Conservation (phyloP, 2,797 vertebrate species). For the Enteromius afrohamiltoni region DNA sequence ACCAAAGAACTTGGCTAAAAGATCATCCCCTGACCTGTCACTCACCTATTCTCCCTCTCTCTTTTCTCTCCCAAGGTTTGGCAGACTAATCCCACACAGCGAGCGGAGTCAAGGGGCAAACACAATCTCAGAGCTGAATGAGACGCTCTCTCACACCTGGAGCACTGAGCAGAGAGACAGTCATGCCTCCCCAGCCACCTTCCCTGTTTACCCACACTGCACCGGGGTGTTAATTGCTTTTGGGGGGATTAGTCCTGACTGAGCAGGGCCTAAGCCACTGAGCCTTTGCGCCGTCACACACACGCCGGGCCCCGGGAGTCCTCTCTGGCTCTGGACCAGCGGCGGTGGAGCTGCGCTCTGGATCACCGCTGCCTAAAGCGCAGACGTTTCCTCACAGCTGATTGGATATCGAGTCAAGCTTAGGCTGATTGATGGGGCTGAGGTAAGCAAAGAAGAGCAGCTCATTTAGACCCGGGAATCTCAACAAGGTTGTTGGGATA, state of each 20-base stretch:
- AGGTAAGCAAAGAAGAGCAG: conserved; percentile 13
- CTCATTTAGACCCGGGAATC: conserved; percentile 23
- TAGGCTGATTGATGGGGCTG: conserved; percentile 31
- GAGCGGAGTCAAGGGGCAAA: conserved; percentile 49
- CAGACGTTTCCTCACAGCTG: conserved; percentile 12
- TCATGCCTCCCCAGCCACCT: conserved; percentile 18
- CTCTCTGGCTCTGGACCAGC: conserved; percentile 37
- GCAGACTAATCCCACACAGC: conserved; percentile 54
- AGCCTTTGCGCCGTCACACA: conserved; percentile 47
- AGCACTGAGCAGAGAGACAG: conserved; percentile 29
- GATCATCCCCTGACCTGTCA: conserved; percentile 60
- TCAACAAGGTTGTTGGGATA: conserved; percentile 12
- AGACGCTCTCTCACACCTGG: conserved; percentile 42
- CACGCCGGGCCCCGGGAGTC: conserved; percentile 17
- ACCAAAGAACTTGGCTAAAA: conserved; percentile 54
- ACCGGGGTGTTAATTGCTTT: conserved; percentile 60
- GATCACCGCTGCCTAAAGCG: not conserved
- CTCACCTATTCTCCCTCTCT: conserved; percentile 47
- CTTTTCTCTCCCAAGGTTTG: conserved; percentile 36
- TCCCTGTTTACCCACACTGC: conserved; percentile 44
- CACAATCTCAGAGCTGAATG: conserved; percentile 45
- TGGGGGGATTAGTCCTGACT: conserved; percentile 61
- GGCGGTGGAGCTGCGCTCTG: not conserved
- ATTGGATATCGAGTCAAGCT: conserved; percentile 37
- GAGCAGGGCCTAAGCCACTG: conserved; percentile 44